Conservation (phyloP, 30 jellyfish, hydroid and myxozoan species). For the Cassiopea xamachana region DNA sequence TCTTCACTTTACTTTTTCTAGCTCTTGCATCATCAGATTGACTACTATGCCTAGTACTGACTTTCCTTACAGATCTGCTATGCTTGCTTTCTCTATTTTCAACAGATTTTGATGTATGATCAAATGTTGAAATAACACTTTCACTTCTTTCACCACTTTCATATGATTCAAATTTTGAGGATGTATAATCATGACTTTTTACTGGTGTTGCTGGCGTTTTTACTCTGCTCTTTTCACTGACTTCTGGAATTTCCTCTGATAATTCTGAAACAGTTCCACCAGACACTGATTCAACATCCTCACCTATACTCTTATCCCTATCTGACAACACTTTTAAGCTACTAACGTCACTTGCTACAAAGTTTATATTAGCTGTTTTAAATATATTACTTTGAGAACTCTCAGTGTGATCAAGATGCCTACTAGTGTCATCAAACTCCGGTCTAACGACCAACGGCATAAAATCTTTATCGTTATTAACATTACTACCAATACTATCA, state of each 20-base stretch:
- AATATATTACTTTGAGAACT: constrained; percentile 40
- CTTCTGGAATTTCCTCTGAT: constrained; percentile 65
- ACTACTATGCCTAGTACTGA: neutral
- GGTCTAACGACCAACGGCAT: constrained; percentile 66
- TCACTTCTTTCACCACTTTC: constrained; percentile 21
- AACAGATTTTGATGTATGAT: neutral
- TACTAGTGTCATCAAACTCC: constrained; percentile 22
- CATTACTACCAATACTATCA: constrained; percentile 29
- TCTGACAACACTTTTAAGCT: neutral
- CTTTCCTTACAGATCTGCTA: neutral
- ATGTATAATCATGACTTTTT: constrained; percentile 64
- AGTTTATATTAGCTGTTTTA: constrained; percentile 30
- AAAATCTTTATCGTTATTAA: constrained; percentile 59
- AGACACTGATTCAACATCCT: neutral
- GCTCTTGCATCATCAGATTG: neutral
- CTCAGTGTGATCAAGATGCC: neutral
- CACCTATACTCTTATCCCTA: neutral
- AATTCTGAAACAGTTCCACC: constrained; percentile 16
- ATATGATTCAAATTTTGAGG: constrained; percentile 57
- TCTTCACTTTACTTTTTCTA: neutral
- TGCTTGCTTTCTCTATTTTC: neutral
- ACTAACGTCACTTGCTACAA: constrained; percentile 45
- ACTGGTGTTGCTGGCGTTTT: constrained; percentile 46
- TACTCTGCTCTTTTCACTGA: constrained; percentile 37
- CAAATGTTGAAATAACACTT: neutral